Evolutionary conservation across 2,113 vertebrate species (phyloP).

Genomic region (Cheilinus undulatus): DNA sequence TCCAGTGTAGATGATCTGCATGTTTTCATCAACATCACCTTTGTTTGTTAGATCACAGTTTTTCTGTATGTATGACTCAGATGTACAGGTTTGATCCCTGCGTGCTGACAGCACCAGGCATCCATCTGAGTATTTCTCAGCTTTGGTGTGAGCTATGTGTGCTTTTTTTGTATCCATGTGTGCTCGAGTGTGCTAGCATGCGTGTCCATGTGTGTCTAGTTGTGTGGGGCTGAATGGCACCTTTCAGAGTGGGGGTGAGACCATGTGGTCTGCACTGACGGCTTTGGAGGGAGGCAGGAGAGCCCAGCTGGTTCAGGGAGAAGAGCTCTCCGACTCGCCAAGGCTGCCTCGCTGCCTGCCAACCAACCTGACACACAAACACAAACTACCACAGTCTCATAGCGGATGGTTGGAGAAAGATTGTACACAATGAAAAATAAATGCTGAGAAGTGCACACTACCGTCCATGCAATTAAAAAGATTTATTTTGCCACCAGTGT

Average conservation of each 20-base stretch:
- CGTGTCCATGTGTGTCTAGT: slow-evolving; percentile 36
- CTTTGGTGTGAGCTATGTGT: slow-evolving; percentile 15
- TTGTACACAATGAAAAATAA: slow-evolving; percentile 32
- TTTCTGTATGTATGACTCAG: slow-evolving; percentile 11
- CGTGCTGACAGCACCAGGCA: slow-evolving; percentile 44
- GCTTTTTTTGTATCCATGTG: not conserved
- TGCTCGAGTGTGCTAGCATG: slow-evolving; percentile 1
- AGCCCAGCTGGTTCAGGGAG: slow-evolving; percentile 82
- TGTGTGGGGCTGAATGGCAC: slow-evolving; percentile 64
- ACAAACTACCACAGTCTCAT: slow-evolving; percentile 3
- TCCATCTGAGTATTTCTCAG: slow-evolving; percentile 33
- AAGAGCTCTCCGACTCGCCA: slow-evolving; percentile 76
- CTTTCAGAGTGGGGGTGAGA: slow-evolving; percentile 73
- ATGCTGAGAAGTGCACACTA: slow-evolving; percentile 41
- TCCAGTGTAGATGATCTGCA: not conserved
- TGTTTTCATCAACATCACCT: slow-evolving; percentile 3
- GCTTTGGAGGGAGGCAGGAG: slow-evolving; percentile 76
- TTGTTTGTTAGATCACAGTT: slow-evolving; percentile 1
- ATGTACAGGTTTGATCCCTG: slow-evolving; percentile 32
- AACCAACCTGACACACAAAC: slow-evolving; percentile 54
- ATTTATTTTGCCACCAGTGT: slow-evolving; percentile 54
- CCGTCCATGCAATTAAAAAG: slow-evolving; percentile 58
- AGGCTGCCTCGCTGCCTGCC: slow-evolving; percentile 71
- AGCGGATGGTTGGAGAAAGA: slow-evolving; percentile 40
- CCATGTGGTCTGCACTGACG: slow-evolving; percentile 76